A percentile compares a stretch with the other conserved stretches of the same genome.
These are phyloP conservation scores for Merops nubicus DNA, from an alignment of 2,113 vertebrate species.

Conservation along the genomic window DNA sequence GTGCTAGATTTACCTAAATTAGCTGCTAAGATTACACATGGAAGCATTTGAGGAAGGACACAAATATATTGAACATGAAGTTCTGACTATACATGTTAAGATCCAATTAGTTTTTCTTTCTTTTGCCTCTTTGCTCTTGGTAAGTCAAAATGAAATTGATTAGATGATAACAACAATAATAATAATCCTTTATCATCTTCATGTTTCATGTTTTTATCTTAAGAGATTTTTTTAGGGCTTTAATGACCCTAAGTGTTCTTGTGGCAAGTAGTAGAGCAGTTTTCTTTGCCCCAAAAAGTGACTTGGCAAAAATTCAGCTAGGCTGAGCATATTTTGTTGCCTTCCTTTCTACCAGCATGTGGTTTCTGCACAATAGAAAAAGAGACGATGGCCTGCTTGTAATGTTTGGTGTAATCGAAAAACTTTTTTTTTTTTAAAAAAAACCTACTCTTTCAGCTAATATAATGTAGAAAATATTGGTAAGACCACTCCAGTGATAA, in stretches of 20 bases:
- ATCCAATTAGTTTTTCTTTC: neutral
- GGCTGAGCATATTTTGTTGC: neutral
- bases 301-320: neutral
- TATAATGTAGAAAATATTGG: neutral
- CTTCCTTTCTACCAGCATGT: neutral
- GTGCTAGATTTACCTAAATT: neutral
- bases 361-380: neutral
- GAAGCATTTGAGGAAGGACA: neutral
- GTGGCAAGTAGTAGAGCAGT: neutral
- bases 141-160: neutral
- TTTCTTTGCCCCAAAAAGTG: neutral
- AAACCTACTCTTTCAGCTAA: neutral
- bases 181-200: neutral
- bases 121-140: neutral
- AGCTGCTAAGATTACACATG: neutral
- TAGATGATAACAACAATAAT: neutral
- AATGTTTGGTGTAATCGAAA: neutral
- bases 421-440: neutral
- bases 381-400: neutral
- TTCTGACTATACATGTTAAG: neutral
- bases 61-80: neutral
- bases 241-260: neutral
- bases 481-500: neutral
- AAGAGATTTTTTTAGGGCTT: neutral
- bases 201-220: neutral